phyloP scores from a whole-genome alignment of 1,140 invertebrate genomes.

The Trichonephila inaurata region DNA sequence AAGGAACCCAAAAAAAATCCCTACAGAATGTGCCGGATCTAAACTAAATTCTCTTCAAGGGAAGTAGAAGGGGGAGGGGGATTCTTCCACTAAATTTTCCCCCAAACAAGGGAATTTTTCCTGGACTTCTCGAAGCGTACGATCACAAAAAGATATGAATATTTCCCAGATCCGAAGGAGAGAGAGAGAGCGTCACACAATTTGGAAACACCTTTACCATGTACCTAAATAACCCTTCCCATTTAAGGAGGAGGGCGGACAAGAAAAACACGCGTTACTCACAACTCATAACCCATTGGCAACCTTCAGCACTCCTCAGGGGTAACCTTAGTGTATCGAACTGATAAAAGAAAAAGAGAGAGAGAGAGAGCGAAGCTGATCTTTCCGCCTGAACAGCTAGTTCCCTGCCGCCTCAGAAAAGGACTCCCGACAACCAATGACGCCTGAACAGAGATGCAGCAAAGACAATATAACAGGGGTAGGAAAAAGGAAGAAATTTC shows the following conservation, averaged over 20 bases:
- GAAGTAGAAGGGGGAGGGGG: not conserved
- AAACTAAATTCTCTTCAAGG: not conserved
- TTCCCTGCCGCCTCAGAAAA: slow-evolving; percentile 16
- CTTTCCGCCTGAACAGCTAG: slow-evolving; percentile 31
- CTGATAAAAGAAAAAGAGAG: slow-evolving; percentile 38
- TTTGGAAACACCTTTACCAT: slow-evolving; percentile 32
- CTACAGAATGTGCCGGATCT: no score
- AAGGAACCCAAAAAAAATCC: no score
- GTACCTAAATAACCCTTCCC: slow-evolving; percentile 35
- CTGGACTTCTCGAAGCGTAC: not conserved
- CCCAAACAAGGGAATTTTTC: not conserved
- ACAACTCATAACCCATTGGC: slow-evolving; percentile 61
- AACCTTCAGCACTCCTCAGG: slow-evolving; percentile 13
- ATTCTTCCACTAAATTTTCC: not conserved
- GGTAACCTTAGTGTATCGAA: slow-evolving; percentile 54
- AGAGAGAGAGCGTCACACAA: not conserved
- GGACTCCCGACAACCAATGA: slow-evolving; percentile 61
- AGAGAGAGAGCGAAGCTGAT: slow-evolving; percentile 27
- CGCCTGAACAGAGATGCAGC: slow-evolving; percentile 62
- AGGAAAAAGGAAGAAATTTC: slow-evolving; percentile 52
- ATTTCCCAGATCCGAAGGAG: not conserved
- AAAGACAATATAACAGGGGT: slow-evolving; percentile 72
- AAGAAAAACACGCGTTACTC: slow-evolving; percentile 47
- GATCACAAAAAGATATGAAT: not conserved
- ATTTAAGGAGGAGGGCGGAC: not conserved